A percentile compares a stretch with the other conserved stretches of the same genome.
These are phyloP conservation scores for Fragum sueziense DNA, from an alignment of 2,888 invertebrate species.

Conservation along the genomic window DNA sequence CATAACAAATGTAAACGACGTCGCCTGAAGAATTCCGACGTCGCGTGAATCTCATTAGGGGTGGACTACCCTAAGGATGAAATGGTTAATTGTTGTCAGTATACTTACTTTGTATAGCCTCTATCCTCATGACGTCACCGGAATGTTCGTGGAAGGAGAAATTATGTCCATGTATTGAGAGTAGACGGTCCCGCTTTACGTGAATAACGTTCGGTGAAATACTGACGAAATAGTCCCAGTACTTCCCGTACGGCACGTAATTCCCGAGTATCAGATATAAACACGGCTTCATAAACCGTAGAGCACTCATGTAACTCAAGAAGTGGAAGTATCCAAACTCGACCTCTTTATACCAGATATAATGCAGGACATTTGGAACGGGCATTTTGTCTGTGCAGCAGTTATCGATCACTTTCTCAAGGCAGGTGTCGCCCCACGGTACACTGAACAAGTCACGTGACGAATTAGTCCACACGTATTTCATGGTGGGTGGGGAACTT, in stretches of 20 bases:
- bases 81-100: too few relatives aligned
- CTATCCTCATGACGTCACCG: constrained; percentile 64
- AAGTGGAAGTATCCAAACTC: constrained; percentile 45
- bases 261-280: constrained; percentile 63
- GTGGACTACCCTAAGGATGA: too few relatives aligned
- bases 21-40: too few relatives aligned
- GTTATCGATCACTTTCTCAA: constrained; percentile 40
- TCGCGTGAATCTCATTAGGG: too few relatives aligned
- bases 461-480: constrained; percentile 15
- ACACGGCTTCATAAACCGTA: constrained; percentile 64
- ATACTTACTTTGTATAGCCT: constrained; percentile 61
- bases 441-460: constrained; percentile 17
- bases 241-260: constrained; percentile 57
- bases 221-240: constrained; percentile 64
- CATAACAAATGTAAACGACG: too few relatives aligned
- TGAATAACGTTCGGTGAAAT: constrained; percentile 64
- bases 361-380: constrained; percentile 59
- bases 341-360: constrained; percentile 53
- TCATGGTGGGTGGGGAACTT: constrained; percentile 10
- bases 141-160: constrained; percentile 63
- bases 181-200: constrained; percentile 51
- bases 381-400: constrained; percentile 37
- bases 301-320: constrained; percentile 55
- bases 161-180: constrained; percentile 55
- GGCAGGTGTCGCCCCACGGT: constrained; percentile 37